These are phyloP conservation scores for Smittia sp. DNA, from an alignment of 2,888 invertebrate species.

Conservation along the genomic window DNA sequence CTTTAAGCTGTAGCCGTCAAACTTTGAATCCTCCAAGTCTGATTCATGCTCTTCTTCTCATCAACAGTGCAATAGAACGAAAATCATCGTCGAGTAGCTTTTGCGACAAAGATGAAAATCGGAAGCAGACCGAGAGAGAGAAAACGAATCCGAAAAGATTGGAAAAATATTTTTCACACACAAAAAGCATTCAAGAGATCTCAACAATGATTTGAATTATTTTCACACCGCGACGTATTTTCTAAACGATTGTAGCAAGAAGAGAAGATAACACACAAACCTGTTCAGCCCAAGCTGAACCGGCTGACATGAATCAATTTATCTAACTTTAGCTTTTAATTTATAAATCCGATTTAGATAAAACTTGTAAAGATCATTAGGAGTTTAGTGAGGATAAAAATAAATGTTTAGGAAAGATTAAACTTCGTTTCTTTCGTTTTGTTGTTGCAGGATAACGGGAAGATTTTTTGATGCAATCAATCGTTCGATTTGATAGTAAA, in stretches of 20 bases:
- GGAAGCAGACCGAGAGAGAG: neutral
- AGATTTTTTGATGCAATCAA: too few relatives aligned
- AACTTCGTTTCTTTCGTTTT: too few relatives aligned
- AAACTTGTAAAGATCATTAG: neutral
- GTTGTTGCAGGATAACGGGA: too few relatives aligned
- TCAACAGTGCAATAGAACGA: constrained; percentile 13
- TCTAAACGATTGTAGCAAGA: neutral
- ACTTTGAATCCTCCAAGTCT: neutral
- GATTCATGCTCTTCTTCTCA: neutral
- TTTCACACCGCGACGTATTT: constrained; percentile 19
- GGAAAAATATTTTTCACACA: constrained; percentile 15
- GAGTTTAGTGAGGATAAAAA: neutral
- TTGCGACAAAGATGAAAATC: neutral
- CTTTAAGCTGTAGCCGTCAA: neutral
- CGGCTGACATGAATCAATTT: constrained; percentile 7
- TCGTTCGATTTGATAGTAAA: too few relatives aligned
- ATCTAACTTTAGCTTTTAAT: neutral
- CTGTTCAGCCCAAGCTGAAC: too few relatives aligned
- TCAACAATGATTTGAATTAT: constrained; percentile 8
- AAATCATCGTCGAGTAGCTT: neutral
- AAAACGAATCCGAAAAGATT: neutral
- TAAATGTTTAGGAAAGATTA: neutral
- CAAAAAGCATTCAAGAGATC: constrained; percentile 12
- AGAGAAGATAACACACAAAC: constrained; percentile 11
- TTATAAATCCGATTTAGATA: neutral